Conservation (phyloP, 2,888 invertebrate species). For the Euplexia lucipara region DNA sequence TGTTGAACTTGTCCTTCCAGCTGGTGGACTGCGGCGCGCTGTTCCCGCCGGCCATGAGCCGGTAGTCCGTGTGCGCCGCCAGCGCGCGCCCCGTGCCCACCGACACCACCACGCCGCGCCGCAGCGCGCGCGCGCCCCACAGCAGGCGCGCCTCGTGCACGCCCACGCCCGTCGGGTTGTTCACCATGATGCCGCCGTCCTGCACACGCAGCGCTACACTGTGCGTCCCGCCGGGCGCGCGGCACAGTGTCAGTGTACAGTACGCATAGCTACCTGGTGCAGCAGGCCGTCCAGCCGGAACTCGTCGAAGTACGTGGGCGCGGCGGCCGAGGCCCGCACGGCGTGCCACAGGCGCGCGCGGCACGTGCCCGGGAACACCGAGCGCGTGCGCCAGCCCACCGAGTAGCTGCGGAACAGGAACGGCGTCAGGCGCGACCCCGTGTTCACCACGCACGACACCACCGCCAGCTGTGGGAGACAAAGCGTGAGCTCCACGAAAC, state of each 20-base stretch:
- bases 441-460: slow-evolving; percentile 95
- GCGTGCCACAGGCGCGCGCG: slow-evolving; percentile 95
- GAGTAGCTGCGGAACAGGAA: slow-evolving; percentile 97
- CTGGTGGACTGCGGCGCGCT: slow-evolving; percentile 82
- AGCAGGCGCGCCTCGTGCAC: slow-evolving; percentile 96
- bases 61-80: slow-evolving; percentile 57
- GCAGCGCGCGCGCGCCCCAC: slow-evolving; percentile 94
- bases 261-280: slow-evolving; percentile 85
- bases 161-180: slow-evolving; percentile 97
- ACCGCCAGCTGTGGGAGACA: slow-evolving; percentile 92
- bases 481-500: not conserved
- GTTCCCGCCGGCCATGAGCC: slow-evolving; percentile 14
- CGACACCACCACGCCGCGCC: slow-evolving; percentile 94
- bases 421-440: slow-evolving; percentile 92
- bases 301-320: slow-evolving; percentile 97
- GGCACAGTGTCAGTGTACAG: too few species aligned
- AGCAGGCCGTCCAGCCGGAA: slow-evolving; percentile 93
- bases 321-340: slow-evolving; percentile 97
- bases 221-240: too few species aligned
- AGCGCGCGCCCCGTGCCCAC: slow-evolving; percentile 94
- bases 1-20: slow-evolving; percentile 95
- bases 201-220: not conserved
- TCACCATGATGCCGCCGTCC: slow-evolving; percentile 96
- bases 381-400: slow-evolving; percentile 92
- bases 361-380: slow-evolving; percentile 93